Conservation (phyloP, 2,113 vertebrate genomes). For the Lampris incognitus region DNA sequence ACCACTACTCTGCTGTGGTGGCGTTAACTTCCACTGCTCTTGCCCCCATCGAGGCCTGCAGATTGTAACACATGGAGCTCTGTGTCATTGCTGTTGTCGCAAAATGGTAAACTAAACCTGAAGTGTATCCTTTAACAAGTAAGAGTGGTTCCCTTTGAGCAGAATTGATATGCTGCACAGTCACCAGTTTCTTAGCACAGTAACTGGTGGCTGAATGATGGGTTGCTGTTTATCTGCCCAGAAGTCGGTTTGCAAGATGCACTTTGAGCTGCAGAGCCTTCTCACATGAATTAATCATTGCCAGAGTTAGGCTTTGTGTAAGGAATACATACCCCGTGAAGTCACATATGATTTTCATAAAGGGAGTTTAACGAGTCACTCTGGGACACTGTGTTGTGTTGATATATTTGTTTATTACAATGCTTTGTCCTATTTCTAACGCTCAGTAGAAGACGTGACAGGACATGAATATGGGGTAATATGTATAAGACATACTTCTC, state of each 20-base stretch:
- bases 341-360: conserved; percentile 28
- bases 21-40: conserved; percentile 58
- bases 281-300: conserved; percentile 49
- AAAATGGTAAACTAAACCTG: neutral
- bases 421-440: conserved; percentile 40
- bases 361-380: conserved; percentile 51
- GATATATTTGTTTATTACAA: conserved; percentile 66
- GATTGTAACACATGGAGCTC: neutral
- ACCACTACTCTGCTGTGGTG: conserved; percentile 49
- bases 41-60: conserved; percentile 18
- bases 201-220: conserved; percentile 51
- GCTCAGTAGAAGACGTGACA: conserved; percentile 50
- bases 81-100: neutral
- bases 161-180: conserved; percentile 26
- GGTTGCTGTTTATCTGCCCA: conserved; percentile 36
- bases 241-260: conserved; percentile 27
- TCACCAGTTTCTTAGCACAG: too few relatives aligned
- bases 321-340: conserved; percentile 17
- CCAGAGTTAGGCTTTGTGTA: conserved; percentile 20
- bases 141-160: conserved; percentile 27
- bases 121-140: conserved; percentile 15
- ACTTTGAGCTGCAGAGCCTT: conserved; percentile 24
- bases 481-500: conserved; percentile 56
- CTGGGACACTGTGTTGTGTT: conserved; percentile 56
- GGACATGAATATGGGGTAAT: conserved; percentile 56